A percentile compares a stretch with the other conserved stretches of the same genome.
phyloP scores from a whole-genome alignment of 2,113 vertebrate species.

The Vicugna pacos region DNA sequence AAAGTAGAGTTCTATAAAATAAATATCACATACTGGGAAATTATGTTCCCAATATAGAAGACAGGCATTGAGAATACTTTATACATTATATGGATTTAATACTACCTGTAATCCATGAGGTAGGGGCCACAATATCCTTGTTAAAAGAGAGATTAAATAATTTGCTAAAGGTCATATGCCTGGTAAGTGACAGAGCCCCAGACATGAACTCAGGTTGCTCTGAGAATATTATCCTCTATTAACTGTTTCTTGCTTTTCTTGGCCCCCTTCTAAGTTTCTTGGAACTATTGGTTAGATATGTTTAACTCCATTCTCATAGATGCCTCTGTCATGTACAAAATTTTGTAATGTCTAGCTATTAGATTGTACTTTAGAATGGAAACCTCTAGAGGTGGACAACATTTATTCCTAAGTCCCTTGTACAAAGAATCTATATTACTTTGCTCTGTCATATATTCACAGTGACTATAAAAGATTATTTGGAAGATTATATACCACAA shows the following conservation, averaged over 20 bases:
- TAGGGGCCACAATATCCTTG: neutral
- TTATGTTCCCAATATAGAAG: neutral
- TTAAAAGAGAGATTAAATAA: neutral
- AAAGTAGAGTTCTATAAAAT: neutral
- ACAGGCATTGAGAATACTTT: neutral
- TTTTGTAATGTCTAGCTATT: neutral
- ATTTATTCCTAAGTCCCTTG: neutral
- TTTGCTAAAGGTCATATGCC: neutral
- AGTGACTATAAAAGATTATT: neutral
- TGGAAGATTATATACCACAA: neutral
- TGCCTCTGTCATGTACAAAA: neutral
- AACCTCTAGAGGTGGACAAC: neutral
- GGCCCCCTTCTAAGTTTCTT: neutral
- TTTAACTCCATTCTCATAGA: neutral
- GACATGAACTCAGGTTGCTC: neutral
- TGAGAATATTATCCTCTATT: neutral
- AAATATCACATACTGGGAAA: neutral
- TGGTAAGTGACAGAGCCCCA: neutral
- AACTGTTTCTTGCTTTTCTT: neutral
- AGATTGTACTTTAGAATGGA: neutral
- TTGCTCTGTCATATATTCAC: neutral
- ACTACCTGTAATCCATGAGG: neutral
- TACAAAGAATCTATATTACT: neutral
- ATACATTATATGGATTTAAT: neutral
- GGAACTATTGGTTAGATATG: neutral